Evolutionary conservation across 2,113 vertebrate genomes (phyloP).

Genomic region (Corythornis cristatus): DNA sequence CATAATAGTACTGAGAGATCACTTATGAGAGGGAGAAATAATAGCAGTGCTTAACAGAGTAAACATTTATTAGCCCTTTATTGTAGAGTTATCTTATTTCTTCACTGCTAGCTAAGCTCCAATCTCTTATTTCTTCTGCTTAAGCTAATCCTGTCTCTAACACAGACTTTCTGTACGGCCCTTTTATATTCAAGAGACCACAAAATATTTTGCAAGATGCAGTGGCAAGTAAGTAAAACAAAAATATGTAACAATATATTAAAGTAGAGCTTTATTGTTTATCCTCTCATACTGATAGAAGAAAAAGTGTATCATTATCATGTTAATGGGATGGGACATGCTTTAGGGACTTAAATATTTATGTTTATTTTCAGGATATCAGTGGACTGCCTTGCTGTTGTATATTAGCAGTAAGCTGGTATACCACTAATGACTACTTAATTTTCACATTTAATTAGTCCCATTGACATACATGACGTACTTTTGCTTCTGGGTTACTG

Average conservation of each 20-base stretch:
- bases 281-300: neutral
- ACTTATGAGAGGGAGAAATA: neutral
- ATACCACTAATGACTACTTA: neutral
- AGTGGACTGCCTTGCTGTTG: neutral
- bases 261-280: neutral
- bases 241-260: neutral
- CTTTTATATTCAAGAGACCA: neutral
- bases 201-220: neutral
- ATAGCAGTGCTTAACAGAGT: neutral
- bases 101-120: neutral
- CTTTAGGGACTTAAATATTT: neutral
- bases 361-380: neutral
- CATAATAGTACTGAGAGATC: neutral
- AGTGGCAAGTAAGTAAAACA: neutral
- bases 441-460: constrained; percentile 8
- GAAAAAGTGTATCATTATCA: neutral
- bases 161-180: neutral
- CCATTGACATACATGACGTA: neutral
- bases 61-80: neutral
- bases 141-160: neutral
- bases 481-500: neutral
- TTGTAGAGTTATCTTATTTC: neutral
- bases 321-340: neutral
- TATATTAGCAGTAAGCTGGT: neutral
- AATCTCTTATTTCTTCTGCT: neutral